A percentile compares a stretch with the other conserved stretches of the same genome.
These are phyloP conservation scores for Oreocharis arfaki DNA, from an alignment of 2,113 vertebrate genomes.

Conservation along the genomic window DNA sequence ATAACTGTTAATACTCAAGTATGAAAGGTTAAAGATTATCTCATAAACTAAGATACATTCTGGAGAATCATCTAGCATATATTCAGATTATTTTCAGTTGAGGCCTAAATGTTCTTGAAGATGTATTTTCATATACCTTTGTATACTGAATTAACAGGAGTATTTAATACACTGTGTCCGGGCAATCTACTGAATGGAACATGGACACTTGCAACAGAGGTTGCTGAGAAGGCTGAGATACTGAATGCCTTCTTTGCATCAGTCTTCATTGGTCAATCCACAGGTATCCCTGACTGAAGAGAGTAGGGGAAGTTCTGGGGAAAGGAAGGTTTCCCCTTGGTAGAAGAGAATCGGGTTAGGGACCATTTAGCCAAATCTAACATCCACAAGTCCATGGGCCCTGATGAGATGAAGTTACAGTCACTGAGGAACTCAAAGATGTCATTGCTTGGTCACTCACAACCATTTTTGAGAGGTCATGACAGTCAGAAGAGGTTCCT, in stretches of 20 bases:
- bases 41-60: neutral
- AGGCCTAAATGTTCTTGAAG: neutral
- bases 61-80: neutral
- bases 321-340: neutral
- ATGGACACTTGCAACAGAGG: neutral
- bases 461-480: neutral
- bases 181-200: neutral
- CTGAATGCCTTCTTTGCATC: neutral
- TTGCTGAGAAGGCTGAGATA: neutral
- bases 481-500: neutral
- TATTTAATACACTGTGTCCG: accelerated
- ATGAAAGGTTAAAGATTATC: neutral
- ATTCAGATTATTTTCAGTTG: neutral
- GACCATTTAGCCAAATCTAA: neutral
- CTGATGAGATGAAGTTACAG: neutral
- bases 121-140: neutral
- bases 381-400: neutral
- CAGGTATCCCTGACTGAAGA: neutral
- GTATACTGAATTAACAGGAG: neutral
- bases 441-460: neutral
- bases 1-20: neutral
- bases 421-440: neutral
- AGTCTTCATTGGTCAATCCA: neutral
- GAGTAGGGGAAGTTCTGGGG: neutral
- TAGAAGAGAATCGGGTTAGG: neutral